Evolutionary conservation across 2,888 invertebrate genomes (phyloP).

Genomic region (Idaea dimidiata): DNA sequence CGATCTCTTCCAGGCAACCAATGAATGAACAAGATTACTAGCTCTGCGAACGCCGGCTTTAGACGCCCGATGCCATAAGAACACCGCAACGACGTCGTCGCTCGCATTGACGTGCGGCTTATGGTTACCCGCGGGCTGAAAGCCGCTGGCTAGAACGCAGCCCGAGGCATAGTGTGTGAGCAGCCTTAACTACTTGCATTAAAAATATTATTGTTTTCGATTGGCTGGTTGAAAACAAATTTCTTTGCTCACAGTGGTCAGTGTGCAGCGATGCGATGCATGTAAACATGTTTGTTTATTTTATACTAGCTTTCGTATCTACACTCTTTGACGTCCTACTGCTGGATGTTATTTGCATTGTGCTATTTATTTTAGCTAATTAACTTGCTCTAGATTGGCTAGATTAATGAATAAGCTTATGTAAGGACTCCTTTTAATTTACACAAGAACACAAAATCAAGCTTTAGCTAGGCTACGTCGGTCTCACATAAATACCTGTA

Average conservation of each 20-base stretch:
- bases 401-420: not conserved
- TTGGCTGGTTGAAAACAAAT: constrained; percentile 30
- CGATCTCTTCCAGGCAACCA: too few relatives aligned
- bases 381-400: not conserved
- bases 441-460: not conserved
- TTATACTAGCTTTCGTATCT: constrained; percentile 32
- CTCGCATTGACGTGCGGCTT: too few relatives aligned
- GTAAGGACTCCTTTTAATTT: not conserved
- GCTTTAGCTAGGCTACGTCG: too few relatives aligned
- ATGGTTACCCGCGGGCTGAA: too few relatives aligned
- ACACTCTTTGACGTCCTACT: constrained; percentile 26
- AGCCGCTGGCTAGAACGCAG: too few relatives aligned
- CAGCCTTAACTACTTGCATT: constrained; percentile 20
- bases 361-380: constrained; percentile 2
- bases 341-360: not conserved
- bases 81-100: too few relatives aligned
- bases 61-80: too few relatives aligned
- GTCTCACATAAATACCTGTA: too few relatives aligned
- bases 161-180: too few relatives aligned
- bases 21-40: too few relatives aligned
- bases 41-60: too few relatives aligned
- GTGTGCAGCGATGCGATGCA: constrained; percentile 18
- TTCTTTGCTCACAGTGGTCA: constrained; percentile 21
- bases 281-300: constrained; percentile 44
- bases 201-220: constrained; percentile 29